phyloP scores from a whole-genome alignment of 2,113 vertebrate species.

The Andinoacara biseriatus region DNA sequence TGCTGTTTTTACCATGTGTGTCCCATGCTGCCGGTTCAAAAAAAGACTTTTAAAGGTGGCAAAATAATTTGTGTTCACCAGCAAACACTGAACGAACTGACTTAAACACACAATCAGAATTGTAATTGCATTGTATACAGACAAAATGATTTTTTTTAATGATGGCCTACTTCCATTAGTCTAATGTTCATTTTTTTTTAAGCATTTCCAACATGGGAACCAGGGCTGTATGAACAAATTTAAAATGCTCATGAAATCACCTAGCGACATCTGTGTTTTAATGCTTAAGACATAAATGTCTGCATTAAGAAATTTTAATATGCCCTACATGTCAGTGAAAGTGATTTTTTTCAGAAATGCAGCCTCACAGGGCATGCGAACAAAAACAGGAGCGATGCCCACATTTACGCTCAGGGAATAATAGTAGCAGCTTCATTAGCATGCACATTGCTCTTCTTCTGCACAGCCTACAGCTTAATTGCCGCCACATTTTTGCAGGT shows the following conservation, averaged over 20 bases:
- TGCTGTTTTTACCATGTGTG: constrained; percentile 5
- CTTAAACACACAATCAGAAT: not conserved
- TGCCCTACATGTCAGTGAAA: not conserved
- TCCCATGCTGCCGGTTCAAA: constrained; percentile 1
- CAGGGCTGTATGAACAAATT: not conserved
- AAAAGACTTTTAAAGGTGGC: constrained; percentile 5
- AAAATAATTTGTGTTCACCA: not conserved
- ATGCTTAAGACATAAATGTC: not conserved
- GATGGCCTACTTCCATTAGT: not conserved
- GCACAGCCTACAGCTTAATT: not conserved
- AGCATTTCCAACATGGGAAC: not conserved
- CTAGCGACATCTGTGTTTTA: not conserved
- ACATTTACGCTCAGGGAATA: not conserved
- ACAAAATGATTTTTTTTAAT: not conserved
- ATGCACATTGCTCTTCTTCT: not conserved
- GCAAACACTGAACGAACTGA: fast-evolving
- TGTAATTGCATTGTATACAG: not conserved
- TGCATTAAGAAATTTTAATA: not conserved
- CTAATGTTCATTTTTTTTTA: not conserved
- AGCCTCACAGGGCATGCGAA: not conserved
- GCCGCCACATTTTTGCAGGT: not conserved
- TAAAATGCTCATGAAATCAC: not conserved
- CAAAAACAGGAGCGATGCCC: not conserved
- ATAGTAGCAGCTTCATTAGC: not conserved
- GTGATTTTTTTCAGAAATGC: not conserved